Base-by-base conservation (phyloP, 1,140 invertebrate species). In the Proctacanthus coquilletti region DNA sequence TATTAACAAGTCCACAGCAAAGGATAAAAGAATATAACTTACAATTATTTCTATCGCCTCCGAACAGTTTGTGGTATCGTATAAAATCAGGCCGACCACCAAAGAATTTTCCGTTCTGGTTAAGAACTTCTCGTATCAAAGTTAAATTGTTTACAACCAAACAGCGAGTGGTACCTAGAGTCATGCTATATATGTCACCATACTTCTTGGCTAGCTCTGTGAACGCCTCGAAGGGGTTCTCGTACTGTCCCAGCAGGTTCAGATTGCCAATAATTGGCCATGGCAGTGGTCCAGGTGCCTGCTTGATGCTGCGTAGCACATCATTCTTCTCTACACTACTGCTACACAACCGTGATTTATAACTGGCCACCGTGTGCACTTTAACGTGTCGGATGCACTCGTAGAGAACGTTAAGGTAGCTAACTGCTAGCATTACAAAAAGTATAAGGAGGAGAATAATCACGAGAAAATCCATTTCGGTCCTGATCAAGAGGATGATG, bases 71-170 rank as follows among this genome's bases (percentile, higher is more conserved):
- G 46, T 80, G 70, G 56, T 75, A 82, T 23, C 85, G 62, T 20
- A 78, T 48, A 54, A 87, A 88, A 52, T 86, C 73, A 0, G 84
- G 84, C 21, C 85, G 62, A 5, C 81, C 80, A 3, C 80, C 81
- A 56, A 91, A 86, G 44, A 75, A 71, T 39, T 73, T 74, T 23
- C 80, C 80, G 56, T 84, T 84, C 40, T 75, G 71, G 49, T 86
- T 77, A 11, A 89, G 66, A 13, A 88, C 80, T 54, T 85, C 80
- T 41, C 74, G 74, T 44, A 88, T 80, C 10, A 75, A 52, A 3
- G 72, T 64, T 46, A 78, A 71, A 45, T 73, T 81, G 52, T 79
- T 86, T 15, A 88, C 75, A 10, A 91, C 74, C 4, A 87, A 61
- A 50, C 81, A 84, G 14, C 71, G 70, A 0, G 69, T 67, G 1